Conservation (phyloP, 1,140 invertebrate genomes). For the Lepidotrigona ventralis region DNA sequence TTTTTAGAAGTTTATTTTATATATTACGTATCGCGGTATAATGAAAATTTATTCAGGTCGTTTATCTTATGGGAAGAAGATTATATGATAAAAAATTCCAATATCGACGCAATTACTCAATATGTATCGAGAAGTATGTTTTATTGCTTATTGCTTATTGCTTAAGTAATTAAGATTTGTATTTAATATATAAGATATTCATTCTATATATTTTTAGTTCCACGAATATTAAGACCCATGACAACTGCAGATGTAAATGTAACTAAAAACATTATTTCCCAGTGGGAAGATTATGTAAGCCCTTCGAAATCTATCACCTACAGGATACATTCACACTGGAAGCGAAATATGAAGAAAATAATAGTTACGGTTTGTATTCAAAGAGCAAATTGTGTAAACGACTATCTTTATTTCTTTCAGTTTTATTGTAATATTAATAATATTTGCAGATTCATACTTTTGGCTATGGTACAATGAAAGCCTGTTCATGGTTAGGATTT, state of each 20-base stretch:
- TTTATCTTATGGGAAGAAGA: constrained; percentile 66
- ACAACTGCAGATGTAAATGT: constrained; percentile 26
- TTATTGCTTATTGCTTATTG: constrained; percentile 1
- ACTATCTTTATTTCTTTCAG: background rate
- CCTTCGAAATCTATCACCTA: constrained; percentile 60
- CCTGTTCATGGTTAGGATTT: constrained; percentile 66
- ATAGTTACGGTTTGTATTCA: constrained; percentile 58
- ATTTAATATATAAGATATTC: background rate
- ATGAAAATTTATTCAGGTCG: constrained; percentile 49
- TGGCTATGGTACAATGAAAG: constrained; percentile 68
- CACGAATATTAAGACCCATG: constrained; percentile 59
- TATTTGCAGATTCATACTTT: constrained; percentile 63
- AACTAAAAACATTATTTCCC: constrained; percentile 38
- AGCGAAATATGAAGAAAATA: constrained; percentile 55
- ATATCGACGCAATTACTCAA: constrained; percentile 56
- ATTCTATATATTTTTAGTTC: constrained; percentile 56
- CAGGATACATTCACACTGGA: constrained; percentile 64
- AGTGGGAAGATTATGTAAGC: constrained; percentile 68
- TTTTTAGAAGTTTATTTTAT: constrained; percentile 66
- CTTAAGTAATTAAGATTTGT: background rate
- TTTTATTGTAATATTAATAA: constrained; percentile 20
- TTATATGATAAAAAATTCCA: constrained; percentile 57
- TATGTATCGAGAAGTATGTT: constrained; percentile 46
- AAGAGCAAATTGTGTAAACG: background rate
- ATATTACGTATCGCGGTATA: constrained; percentile 63